Base-by-base conservation (phyloP, 2,888 invertebrate genomes). In the Drosophila bunnanda region DNA sequence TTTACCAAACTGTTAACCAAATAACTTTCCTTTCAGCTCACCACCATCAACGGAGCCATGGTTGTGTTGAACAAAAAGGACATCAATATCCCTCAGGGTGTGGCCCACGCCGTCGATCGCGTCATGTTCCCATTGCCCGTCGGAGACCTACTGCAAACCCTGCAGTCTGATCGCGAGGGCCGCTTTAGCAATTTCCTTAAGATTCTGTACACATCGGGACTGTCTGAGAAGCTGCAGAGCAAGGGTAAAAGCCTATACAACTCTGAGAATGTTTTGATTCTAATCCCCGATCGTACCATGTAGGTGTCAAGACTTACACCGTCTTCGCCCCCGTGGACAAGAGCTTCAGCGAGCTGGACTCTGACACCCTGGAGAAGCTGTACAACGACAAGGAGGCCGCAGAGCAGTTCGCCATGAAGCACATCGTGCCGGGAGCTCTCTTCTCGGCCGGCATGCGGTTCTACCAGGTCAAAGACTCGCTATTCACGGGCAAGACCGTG, bases 121-220 rank as follows among this genome's bases (percentile, higher is more conserved):
- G 97, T 97, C 5, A 96, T 97, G 97, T 97, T 97, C 93, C 97
- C 97, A 1, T 93, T 97, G 72, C 97, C 97, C 0, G 97, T 97
- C 1, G 97, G 97, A 2, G 97, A 97, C 92, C 93, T 97, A 57
- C 94, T 97, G 41, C 97, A 97, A 92, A 97, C 97, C 0, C 93
- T 97, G 57, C 96, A 97, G 89, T 96, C 97, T 0, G 97, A 97
- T 92, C 93, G 97, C 48, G 97, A 97, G 90, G 93, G 95, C 76
- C 93, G 97, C 78, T 97, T 97, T 92, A 95, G 95, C 22, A 96
- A 94, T 57, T 96, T 97, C 93, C 93, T 97, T 41, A 95, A 96
- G 90, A 95, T 96, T 1, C 91, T 97, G 4, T 95, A 95, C 82
- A 94, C 94, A 12, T 96, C 96, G n/a, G 96, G 96, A 38, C 94